These are phyloP conservation scores for Columba janthina DNA, from an alignment of 2,113 vertebrate genomes.

Conservation along the genomic window DNA sequence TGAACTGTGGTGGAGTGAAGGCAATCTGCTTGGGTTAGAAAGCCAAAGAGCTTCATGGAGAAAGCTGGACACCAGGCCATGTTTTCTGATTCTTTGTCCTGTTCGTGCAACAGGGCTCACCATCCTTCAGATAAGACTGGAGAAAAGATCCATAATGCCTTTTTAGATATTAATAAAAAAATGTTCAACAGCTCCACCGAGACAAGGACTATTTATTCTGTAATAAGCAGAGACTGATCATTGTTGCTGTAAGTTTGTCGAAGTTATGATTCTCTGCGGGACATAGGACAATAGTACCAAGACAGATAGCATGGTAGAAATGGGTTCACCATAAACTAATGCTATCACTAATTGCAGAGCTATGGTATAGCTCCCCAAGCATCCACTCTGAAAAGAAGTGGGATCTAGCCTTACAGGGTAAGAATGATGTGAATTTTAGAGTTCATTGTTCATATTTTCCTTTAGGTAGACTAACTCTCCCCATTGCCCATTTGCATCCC, in stretches of 20 bases:
- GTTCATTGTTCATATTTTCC: neutral
- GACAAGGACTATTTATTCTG: neutral
- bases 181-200: neutral
- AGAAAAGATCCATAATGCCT: neutral
- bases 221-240: neutral
- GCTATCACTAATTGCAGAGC: neutral
- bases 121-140: neutral
- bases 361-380: neutral
- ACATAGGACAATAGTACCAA: neutral
- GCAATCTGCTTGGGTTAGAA: neutral
- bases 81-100: neutral
- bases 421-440: neutral
- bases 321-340: neutral
- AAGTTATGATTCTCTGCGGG: neutral
- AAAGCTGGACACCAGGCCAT: neutral
- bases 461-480: neutral
- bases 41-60: neutral
- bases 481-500: neutral
- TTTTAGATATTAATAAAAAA: neutral
- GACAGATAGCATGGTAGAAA: neutral
- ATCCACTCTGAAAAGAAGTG: neutral
- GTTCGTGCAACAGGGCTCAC: neutral
- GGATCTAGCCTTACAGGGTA: neutral
- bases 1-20: neutral
- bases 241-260: neutral